Base-by-base conservation (phyloP, 1,140 invertebrate genomes). In the Heliconius eleuchia region DNA sequence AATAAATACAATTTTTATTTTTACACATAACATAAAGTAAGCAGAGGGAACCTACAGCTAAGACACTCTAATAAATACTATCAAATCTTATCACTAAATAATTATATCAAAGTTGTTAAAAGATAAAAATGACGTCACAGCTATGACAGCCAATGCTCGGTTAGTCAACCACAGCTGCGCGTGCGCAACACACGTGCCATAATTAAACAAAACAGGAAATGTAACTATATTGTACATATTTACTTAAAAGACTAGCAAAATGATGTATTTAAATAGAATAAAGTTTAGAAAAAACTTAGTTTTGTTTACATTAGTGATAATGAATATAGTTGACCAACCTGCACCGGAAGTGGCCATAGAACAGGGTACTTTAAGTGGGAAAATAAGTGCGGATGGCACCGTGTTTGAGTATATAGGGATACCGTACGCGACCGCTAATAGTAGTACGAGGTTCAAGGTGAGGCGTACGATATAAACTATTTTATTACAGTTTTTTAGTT, bases 391-490 rank as follows among this genome's bases (percentile, higher is more conserved):
- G 0, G 91, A 92, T 88, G 92, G 92, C 23, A 82, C 89, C 23
- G 83, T 88, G 84, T 91, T 89, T 27, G 89, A 93, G 84, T 93
- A 92, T 82, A 75, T 90, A 19, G 91, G 92, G 4, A 92, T 94
- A 55, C 92, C 92, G 3, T 94, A 94, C 34, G 91, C 91, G 13
- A 86, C 86, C n/a, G 82, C 84, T 72, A 86, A 89, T 70, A 88
- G 77, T 42, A 85, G 71, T 37, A 88, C 82, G 27, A 83, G 92
- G 72, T 92, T 92, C 76, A 83, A 92, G 89, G 92, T 94, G 75
- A 27, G 18, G 70, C 34, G 3, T 19, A 13, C 34, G 3, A 18
- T 77, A 23, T 23, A 71, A 75, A 34, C 27, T 30, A 57, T 37
- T 39, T 66, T 75, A 52, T 60, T 46, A 18, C 76, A 52, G n/a